Evolutionary conservation across 2,113 vertebrate species (phyloP).

Genomic region (Zapus hudsonius): DNA sequence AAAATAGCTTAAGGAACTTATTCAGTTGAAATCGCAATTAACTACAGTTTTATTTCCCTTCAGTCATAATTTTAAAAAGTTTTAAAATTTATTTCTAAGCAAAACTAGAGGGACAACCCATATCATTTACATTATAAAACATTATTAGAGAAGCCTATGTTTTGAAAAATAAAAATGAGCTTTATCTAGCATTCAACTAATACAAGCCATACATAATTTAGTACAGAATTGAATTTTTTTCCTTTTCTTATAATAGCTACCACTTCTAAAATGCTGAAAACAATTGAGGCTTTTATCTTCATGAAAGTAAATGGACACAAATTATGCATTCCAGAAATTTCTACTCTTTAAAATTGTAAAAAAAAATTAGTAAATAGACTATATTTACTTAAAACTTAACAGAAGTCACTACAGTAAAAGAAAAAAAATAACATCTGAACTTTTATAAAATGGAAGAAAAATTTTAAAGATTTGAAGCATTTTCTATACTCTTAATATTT

Average conservation of each 20-base stretch:
- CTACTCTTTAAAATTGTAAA: not conserved
- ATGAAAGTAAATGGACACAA: not conserved
- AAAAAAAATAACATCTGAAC: not conserved
- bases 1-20: not conserved
- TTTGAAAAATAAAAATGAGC: not conserved
- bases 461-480: constrained; percentile 7
- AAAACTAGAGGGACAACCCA: not conserved
- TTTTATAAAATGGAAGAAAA: not conserved
- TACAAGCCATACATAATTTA: not conserved
- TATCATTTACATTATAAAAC: not conserved
- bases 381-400: not conserved
- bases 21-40: not conserved
- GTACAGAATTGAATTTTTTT: not conserved
- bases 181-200: not conserved
- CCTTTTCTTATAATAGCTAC: not conserved
- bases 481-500: not conserved
- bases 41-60: not conserved
- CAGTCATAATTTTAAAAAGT: not conserved
- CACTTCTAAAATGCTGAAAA: not conserved
- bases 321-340: not conserved
- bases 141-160: not conserved
- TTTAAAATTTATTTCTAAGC: not conserved
- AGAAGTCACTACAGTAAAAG: not conserved
- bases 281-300: not conserved
- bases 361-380: not conserved